Evolutionary conservation across 2,888 invertebrate genomes (phyloP), one percentile per base, ranked within the genome.

Genomic region (Busseola fusca): DNA sequence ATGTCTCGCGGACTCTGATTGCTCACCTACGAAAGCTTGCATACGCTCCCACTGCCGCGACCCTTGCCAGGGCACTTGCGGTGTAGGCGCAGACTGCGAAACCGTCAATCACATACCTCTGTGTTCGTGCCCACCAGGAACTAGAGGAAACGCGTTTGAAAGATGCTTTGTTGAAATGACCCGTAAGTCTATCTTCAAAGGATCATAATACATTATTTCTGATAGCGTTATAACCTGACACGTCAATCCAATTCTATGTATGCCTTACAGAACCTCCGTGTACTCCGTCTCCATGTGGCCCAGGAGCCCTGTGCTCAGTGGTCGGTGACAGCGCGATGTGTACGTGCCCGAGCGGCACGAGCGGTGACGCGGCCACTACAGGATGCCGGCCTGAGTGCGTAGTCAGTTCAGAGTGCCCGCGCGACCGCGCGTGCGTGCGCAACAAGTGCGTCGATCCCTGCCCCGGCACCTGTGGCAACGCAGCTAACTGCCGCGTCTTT

Each of bases 1-100:
- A 91, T 98, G 98, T 91, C 96, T 98, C 5, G 97, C 98, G 68
- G 98, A 98, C 88, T 97, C 97, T n/a, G 98, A 98, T 86, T 99
- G 98, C 92, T 96, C 98, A 0, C 96, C 97, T 70, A 97, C 98
- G 81, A 97, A 97, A 84, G 97, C 98, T 2, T 98, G 98, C 88
- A 97, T 97, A 86, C 97, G 97, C 54, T 98, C 98, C 82, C 97
- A 97, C 89, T 99, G 98, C 88, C 96, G 97, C 75, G 98, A 98
- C 92, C 98, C 98, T 54, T 98, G 98, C 88, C 96, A 97, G 69
- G 97, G 97, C 81, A 97, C 98, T 21, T 98, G 98, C 85, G 98
- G 98, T 63, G 91, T 98, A 16, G 98, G 98, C 86, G 98, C 98
- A 1, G 96, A 97, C 76, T 98, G 98, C 90, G 96, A 97, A 84